Percentiles rank a stretch among this genome's conserved stretches.
Evolutionary conservation across 2,888 invertebrate species (phyloP).

Genomic region (Xestoiulus laeticollis): DNA sequence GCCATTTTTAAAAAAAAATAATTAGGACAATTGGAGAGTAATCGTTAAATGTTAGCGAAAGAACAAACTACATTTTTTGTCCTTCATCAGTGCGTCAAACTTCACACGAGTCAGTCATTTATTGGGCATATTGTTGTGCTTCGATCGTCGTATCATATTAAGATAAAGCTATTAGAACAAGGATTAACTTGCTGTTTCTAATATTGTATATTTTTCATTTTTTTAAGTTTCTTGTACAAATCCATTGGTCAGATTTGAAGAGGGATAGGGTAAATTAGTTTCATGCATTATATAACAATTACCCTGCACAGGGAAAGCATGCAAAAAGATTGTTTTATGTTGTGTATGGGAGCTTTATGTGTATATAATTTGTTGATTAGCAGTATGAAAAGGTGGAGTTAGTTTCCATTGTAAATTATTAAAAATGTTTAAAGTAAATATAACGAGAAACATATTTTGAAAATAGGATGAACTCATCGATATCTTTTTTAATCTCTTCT

Average conservation of each 20-base stretch:
- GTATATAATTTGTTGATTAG: constrained; percentile 32
- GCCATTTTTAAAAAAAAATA: neutral
- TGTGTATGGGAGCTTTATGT: constrained; percentile 35
- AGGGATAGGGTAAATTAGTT: neutral
- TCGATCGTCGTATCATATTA: neutral
- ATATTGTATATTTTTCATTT: constrained; percentile 29
- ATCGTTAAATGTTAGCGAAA: neutral
- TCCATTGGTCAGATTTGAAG: neutral
- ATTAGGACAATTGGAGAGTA: neutral
- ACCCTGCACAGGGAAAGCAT: neutral
- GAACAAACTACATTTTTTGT: neutral
- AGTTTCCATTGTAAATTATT: constrained; percentile 35
- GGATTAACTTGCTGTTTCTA: neutral
- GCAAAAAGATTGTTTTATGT: neutral
- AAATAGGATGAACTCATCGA: neutral
- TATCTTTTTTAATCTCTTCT: neutral
- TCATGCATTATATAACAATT: neutral
- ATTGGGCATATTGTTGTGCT: neutral
- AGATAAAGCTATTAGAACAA: neutral
- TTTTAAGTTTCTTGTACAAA: constrained; percentile 23
- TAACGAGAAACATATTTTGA: neutral
- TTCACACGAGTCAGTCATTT: neutral
- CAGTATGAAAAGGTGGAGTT: constrained; percentile 21
- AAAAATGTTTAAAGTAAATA: constrained; percentile 20
- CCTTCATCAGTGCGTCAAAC: too few relatives aligned